Evolutionary conservation across 1,140 invertebrate species (phyloP).

Genomic region (Tyrophagus putrescentiae): DNA sequence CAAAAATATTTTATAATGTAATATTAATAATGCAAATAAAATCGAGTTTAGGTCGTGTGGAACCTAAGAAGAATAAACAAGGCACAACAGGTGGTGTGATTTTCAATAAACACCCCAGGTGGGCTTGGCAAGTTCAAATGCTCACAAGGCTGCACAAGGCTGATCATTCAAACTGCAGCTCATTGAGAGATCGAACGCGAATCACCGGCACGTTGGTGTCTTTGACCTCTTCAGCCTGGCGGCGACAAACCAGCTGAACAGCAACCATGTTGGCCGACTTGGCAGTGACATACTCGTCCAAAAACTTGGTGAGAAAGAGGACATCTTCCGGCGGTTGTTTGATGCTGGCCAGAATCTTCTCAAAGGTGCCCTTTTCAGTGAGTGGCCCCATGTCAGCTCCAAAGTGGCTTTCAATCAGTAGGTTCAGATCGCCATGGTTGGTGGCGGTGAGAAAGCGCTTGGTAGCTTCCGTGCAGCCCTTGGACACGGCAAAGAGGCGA

Average conservation of each 20-base stretch:
- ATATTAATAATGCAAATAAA: too few relatives aligned
- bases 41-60: too few relatives aligned
- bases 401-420: conserved; percentile 21
- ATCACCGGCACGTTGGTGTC: not conserved
- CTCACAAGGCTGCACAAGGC: too few relatives aligned
- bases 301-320: conserved; percentile 20
- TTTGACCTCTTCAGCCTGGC: not conserved
- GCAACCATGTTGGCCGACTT: not conserved
- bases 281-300: conserved; percentile 9
- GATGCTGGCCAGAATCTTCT: not conserved
- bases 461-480: conserved; percentile 15
- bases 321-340: conserved; percentile 13
- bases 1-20: too few relatives aligned
- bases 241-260: conserved; percentile 10
- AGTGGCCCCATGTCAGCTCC: conserved; percentile 15
- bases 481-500: conserved; percentile 20
- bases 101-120: too few relatives aligned
- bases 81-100: too few relatives aligned
- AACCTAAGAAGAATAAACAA: too few relatives aligned
- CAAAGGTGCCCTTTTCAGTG: conserved; percentile 11
- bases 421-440: conserved; percentile 20
- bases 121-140: too few relatives aligned
- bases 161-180: conserved; percentile 1
- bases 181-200: not conserved
- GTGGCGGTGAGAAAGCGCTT: conserved; percentile 11